A percentile compares a stretch with the other conserved stretches of the same genome.
These are phyloP conservation scores for Orthonevra nobilis DNA, from an alignment of 2,888 invertebrate genomes.

Conservation along the genomic window DNA sequence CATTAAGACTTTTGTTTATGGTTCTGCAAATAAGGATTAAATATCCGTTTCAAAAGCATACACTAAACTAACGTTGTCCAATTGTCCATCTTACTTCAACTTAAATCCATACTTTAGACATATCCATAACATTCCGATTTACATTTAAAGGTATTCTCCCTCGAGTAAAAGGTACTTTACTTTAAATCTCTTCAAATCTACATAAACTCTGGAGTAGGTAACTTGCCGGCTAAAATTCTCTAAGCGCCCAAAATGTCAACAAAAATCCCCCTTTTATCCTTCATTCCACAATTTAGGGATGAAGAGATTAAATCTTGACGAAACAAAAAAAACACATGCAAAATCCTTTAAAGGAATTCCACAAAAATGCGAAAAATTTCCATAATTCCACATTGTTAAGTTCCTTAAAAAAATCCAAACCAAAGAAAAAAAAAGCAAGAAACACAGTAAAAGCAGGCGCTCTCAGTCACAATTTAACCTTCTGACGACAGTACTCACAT, in stretches of 20 bases:
- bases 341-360: conserved; percentile 50
- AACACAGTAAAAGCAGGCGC: background rate
- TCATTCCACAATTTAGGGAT: conserved; percentile 40
- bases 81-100: background rate
- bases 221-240: conserved; percentile 4
- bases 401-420: conserved; percentile 30
- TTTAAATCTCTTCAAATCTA: background rate
- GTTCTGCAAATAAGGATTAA: too few relatives aligned
- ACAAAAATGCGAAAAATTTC: conserved; percentile 64
- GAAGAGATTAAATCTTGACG: conserved; percentile 54
- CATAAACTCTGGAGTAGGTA: background rate
- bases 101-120: too few relatives aligned
- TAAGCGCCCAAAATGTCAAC: background rate
- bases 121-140: too few relatives aligned
- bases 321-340: too few relatives aligned
- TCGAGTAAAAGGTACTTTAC: too few relatives aligned
- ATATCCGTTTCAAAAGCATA: too few relatives aligned
- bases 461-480: conserved; percentile 37
- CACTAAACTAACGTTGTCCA: too few relatives aligned
- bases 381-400: conserved; percentile 65
- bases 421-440: background rate
- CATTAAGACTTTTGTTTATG: too few relatives aligned
- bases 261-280: conserved; percentile 4
- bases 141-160: background rate
- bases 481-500: conserved; percentile 29